Conservation (phyloP, 2,797 vertebrate species). For the Fratercula arctica region DNA sequence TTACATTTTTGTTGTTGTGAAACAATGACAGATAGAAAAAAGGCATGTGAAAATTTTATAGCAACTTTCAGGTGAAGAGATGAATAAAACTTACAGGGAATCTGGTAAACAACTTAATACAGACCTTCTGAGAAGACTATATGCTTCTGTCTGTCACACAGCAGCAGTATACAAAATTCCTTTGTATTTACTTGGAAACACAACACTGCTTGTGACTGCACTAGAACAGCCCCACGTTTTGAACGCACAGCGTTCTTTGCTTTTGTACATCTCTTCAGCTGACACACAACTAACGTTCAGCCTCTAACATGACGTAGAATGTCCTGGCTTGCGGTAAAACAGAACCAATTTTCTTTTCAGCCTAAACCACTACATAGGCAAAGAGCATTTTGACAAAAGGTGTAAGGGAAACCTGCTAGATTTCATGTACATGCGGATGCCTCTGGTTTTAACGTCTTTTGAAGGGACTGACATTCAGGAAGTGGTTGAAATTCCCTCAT, state of each 20-base stretch:
- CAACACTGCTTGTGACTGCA: neutral
- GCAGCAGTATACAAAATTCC: neutral
- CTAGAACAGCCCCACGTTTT: neutral
- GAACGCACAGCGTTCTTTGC: rapidly evolving
- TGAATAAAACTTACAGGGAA: neutral
- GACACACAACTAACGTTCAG: neutral
- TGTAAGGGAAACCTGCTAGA: neutral
- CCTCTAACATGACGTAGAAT: neutral
- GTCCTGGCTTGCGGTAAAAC: neutral
- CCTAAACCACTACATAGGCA: neutral
- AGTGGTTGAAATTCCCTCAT: neutral
- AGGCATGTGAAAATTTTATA: neutral
- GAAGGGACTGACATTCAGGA: neutral
- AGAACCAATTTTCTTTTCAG: neutral
- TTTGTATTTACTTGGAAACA: neutral
- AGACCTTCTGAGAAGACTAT: neutral
- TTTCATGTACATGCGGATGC: rapidly evolving
- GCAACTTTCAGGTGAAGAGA: neutral
- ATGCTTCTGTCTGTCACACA: neutral
- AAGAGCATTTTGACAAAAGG: neutral
- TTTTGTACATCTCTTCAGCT: neutral
- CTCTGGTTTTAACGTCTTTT: neutral
- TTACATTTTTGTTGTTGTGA: neutral
- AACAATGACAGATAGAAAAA: neutral
- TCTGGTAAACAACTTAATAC: neutral